Conservation (phyloP, 2,113 vertebrate species). For the Nothoprocta pentlandii region DNA sequence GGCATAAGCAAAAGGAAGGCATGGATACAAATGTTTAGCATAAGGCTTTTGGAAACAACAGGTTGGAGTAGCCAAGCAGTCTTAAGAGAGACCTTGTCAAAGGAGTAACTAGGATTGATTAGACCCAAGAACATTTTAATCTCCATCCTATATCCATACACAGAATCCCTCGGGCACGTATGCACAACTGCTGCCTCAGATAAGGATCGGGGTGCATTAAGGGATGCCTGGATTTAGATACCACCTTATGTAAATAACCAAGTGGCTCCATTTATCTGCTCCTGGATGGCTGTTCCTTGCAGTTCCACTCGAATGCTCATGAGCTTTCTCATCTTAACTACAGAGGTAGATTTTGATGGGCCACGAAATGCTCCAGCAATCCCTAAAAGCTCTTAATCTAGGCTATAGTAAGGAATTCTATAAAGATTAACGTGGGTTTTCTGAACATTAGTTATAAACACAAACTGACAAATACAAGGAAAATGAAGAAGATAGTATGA, state of each 20-base stretch:
- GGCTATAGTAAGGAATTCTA: background rate
- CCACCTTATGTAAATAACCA: background rate
- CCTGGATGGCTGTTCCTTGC: background rate
- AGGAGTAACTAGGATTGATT: background rate
- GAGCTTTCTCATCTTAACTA: background rate
- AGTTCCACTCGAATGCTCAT: rapidly evolving
- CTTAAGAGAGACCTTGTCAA: background rate
- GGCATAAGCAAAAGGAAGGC: background rate
- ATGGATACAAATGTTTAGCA: background rate
- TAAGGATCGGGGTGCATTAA: background rate
- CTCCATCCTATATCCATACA: background rate
- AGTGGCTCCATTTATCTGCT: background rate
- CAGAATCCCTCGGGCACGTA: background rate
- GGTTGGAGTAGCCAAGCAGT: background rate
- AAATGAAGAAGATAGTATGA: background rate
- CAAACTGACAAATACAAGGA: background rate
- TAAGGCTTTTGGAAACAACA: background rate
- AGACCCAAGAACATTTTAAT: background rate
- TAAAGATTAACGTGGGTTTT: background rate
- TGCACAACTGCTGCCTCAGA: background rate
- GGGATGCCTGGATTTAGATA: background rate
- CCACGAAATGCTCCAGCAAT: background rate
- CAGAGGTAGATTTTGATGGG: background rate
- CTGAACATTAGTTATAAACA: background rate
- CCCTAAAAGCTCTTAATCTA: background rate